Conservation (phyloP, 1,140 invertebrate genomes). For the Eulimnadia texana region DNA sequence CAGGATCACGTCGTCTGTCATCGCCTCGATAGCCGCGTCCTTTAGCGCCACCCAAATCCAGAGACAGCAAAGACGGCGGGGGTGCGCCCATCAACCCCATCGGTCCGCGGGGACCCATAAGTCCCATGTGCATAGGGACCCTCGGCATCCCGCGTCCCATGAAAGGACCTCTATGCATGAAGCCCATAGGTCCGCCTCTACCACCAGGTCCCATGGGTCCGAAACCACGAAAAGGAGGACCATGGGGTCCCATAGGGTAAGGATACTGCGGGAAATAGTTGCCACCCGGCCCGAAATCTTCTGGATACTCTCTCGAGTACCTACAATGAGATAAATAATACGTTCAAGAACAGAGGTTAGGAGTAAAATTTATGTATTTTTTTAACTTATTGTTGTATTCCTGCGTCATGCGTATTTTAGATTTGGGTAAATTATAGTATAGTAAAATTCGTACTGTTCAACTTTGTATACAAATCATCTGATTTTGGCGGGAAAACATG, state of each 20-base stretch:
- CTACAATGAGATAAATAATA: constrained; percentile 14
- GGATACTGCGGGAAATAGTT: constrained; percentile 2
- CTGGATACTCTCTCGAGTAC: constrained; percentile 1
- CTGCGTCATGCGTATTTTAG: too few relatives aligned
- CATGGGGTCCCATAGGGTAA: constrained; percentile 8
- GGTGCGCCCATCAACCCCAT: constrained; percentile 4
- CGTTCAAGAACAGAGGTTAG: neutral
- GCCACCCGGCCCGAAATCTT: neutral
- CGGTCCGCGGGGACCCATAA: constrained; percentile 4
- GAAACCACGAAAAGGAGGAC: neutral
- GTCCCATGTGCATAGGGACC: neutral
- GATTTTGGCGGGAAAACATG: neutral
- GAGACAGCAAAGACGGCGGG: constrained; percentile 3
- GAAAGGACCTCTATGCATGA: neutral
- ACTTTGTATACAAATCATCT: neutral
- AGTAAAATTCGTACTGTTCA: too few relatives aligned
- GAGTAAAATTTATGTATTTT: too few relatives aligned
- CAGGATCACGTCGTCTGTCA: neutral
- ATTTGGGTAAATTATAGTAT: too few relatives aligned
- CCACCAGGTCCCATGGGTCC: constrained; percentile 4
- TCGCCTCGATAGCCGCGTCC: constrained; percentile 6
- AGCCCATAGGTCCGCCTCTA: constrained; percentile 6
- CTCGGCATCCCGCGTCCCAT: constrained; percentile 6
- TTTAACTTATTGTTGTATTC: too few relatives aligned
- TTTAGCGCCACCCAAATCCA: constrained; percentile 2